phyloP scores from a whole-genome alignment of 2,113 vertebrate species.

The Triplophysa rosa region DNA sequence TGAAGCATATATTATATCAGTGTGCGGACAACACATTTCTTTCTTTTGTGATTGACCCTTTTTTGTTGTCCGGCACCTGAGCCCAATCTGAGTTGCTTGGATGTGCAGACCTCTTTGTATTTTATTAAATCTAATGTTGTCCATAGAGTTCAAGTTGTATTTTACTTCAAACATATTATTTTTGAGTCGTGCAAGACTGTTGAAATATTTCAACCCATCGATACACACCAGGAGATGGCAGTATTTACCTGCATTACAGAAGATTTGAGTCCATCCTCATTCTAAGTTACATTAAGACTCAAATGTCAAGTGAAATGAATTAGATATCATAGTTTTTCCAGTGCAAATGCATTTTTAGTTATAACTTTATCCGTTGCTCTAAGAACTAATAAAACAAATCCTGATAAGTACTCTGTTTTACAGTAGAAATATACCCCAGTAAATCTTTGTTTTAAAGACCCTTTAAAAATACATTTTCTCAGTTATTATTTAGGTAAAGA shows the following conservation, averaged over 20 bases:
- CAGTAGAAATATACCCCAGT: neutral
- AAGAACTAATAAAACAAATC: neutral
- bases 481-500: neutral
- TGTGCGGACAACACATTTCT: too few species aligned
- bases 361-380: neutral
- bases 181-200: neutral
- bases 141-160: neutral
- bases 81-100: too few species aligned
- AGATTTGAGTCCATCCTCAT: neutral
- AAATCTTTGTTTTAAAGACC: neutral
- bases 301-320: slow-evolving; percentile 13
- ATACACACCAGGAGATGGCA: slow-evolving; percentile 27
- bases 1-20: too few species aligned
- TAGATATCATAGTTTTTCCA: neutral
- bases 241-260: slow-evolving; percentile 28
- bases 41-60: too few species aligned
- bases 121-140: neutral
- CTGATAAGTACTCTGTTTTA: neutral
- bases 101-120: too few species aligned
- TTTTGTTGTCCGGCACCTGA: too few species aligned
- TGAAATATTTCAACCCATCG: neutral
- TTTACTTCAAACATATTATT: neutral
- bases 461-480: too few species aligned
- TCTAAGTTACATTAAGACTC: slow-evolving; percentile 4
- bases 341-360: neutral